A percentile compares a stretch with the other conserved stretches of the same genome.
Evolutionary conservation across 2,888 invertebrate species (phyloP).

Genomic region (Osedax frankpressi): DNA sequence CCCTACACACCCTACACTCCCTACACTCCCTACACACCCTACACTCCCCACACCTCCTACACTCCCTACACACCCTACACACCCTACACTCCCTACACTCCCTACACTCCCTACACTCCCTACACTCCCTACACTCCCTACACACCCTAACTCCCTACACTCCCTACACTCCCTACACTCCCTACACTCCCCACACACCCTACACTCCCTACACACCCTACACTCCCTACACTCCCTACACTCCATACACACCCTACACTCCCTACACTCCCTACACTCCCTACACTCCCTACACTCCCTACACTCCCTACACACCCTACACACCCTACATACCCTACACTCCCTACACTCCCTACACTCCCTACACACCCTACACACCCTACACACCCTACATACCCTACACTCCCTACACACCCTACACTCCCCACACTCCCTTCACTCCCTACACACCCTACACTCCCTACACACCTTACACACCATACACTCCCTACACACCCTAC

Average conservation of each 20-base stretch:
- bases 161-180: not conserved
- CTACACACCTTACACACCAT: not conserved
- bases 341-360: not conserved
- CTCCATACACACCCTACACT: constrained; percentile 49
- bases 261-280: too few species aligned
- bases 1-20: constrained; percentile 52
- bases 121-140: constrained; percentile 54
- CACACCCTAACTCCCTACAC: too few species aligned
- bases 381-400: too few species aligned
- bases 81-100: not conserved
- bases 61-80: not conserved
- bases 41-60: not conserved
- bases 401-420: not conserved
- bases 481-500: constrained; percentile 44
- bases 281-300: not conserved
- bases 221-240: not conserved
- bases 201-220: not conserved
- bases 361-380: constrained; percentile 53
- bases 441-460: not conserved
- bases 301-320: not conserved
- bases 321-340: not conserved
- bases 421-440: not conserved
- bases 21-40: too few species aligned
- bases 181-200: not conserved
- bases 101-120: not conserved